Conservation (phyloP, 2,113 vertebrate species). For the Ammodytes marinus region DNA sequence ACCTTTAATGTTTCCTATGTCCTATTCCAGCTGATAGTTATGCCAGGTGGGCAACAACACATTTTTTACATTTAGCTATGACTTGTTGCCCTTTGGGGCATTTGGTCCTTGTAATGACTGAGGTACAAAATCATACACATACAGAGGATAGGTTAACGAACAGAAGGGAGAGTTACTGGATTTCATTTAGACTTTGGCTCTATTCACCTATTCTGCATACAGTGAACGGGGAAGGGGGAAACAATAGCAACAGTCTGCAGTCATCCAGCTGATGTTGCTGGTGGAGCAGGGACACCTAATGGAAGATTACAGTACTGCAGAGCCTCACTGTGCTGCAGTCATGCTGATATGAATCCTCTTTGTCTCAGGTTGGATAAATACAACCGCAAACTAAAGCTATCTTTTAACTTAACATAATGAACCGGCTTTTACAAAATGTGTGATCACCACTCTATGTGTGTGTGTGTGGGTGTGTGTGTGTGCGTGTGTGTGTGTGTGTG, state of each 20-base stretch:
- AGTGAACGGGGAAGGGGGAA: constrained; percentile 12
- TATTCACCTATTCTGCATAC: constrained; percentile 42
- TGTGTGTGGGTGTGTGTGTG: constrained; percentile 16
- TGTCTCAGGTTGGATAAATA: constrained; percentile 33
- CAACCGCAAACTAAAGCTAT: not conserved
- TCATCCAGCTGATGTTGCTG: constrained; percentile 52
- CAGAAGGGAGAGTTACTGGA: constrained; percentile 18
- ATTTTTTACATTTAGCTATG: not conserved
- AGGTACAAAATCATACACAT: constrained; percentile 5
- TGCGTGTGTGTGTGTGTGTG: not conserved
- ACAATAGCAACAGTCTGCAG: constrained; percentile 5
- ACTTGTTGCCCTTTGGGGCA: not conserved
- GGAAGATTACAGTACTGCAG: constrained; percentile 49
- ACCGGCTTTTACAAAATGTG: constrained; percentile 21
- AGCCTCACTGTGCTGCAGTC: not conserved
- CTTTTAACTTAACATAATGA: constrained; percentile 17
- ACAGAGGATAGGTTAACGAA: constrained; percentile 21
- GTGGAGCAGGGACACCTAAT: constrained; percentile 72
- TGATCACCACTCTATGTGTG: constrained; percentile 10
- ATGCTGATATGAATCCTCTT: constrained; percentile 28
- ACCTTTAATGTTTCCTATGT: not conserved
- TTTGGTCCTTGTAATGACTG: not conserved
- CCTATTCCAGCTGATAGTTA: not conserved
- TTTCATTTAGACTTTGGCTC: constrained; percentile 25
- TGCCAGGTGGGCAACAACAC: not conserved